Base-by-base conservation (phyloP, 1,140 invertebrate genomes). In the Lasioglossum baleicum region DNA sequence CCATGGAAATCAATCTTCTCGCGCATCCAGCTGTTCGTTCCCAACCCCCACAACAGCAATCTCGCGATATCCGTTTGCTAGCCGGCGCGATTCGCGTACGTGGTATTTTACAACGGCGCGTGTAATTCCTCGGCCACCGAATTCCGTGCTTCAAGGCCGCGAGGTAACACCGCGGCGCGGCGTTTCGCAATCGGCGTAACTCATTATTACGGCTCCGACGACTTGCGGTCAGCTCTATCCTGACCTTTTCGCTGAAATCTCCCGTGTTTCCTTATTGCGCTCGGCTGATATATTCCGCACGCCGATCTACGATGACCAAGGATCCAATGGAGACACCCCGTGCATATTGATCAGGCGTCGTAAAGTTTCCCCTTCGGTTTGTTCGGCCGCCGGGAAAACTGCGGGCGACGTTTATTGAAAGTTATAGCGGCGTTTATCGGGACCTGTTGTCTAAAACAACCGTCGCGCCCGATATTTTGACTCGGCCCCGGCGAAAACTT, bases 101-200 rank as follows among this genome's bases (percentile, higher is more conserved):
- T 53, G 77, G 20, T 67, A 42, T 67, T 74, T 80, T 72, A 51
- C 53, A 61, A n/a, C 15, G n/a, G 26, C 51, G 48, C 51, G 51
- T 74, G 71, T 68, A 80, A 80, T 75, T 73, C 22, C 70, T 72
- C 20, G 22, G 70, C 71, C 71, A 26, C 77, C 71, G 53, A 80
- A 80, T 80, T 80, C 77, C 77, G 63, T 22, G 71, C 11, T 40
- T 44, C 70, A 80, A 74, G 77, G 63, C 61, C 64, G 64, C 26
- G 71, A 11, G 67, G 61, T 73, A 80, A 75, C 42, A 56, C 60
- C 31, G 69, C 66, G 42, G 0, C 8, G 44, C 51, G 17, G 67
- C 63, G 40, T 22, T 71, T 75, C 64, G 71, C 72, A 75, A 75
- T 80, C 77, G 77, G 26, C 71, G 22, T 73, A 79, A 73, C 76